Evolutionary conservation across 2,113 vertebrate genomes (phyloP), one percentile per base, ranked within the genome.

Genomic region (Polyodon spathula): DNA sequence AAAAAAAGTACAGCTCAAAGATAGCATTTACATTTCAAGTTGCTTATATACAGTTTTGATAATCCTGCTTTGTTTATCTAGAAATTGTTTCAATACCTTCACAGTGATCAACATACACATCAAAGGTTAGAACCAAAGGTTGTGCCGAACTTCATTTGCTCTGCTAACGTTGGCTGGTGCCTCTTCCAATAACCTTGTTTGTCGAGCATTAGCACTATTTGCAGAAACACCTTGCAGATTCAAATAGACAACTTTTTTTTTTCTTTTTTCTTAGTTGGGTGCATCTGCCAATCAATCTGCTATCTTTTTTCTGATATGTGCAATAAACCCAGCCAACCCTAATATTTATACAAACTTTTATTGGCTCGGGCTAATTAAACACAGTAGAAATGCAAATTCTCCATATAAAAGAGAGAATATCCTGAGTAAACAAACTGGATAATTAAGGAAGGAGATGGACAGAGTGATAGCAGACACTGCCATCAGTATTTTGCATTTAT

Each of bases 171-270:
- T 54, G 84, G 69, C 75, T 58, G 84, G 83, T 80, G 68, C 87
- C 79, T 74, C 80, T 90, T 84, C 89, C 88, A 89, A 87, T 86
- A 79, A 80, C 84, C 81, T 85, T 96, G 88, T 95, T 96, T 96
- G 89, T 85, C 82, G 78, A 85, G 90, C 76, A 84, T 90, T 89
- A 88, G 80, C 78, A 75, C 72, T 93, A 89, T 93, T 95, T 93
- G 91, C 83, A 66, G 78, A 90, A 83, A 89, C 87, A 87, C 86
- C 83, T 88, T 81, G 78, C 83, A 84, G 77, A 80, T 86, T 87
- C 86, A 87, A 81, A 86, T 78, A 68, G 84, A 83, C 87, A 84
- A 85, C 78, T 74, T 72, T 73, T 68, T 75, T 59, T 44, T 67
- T 61, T 75, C 67, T 86, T 76, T 89, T 87, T 81, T 83, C 88